Percentiles rank a stretch among this genome's conserved stretches.
phyloP scores from a whole-genome alignment of 2,113 vertebrate genomes.

The Amazona guildingii region DNA sequence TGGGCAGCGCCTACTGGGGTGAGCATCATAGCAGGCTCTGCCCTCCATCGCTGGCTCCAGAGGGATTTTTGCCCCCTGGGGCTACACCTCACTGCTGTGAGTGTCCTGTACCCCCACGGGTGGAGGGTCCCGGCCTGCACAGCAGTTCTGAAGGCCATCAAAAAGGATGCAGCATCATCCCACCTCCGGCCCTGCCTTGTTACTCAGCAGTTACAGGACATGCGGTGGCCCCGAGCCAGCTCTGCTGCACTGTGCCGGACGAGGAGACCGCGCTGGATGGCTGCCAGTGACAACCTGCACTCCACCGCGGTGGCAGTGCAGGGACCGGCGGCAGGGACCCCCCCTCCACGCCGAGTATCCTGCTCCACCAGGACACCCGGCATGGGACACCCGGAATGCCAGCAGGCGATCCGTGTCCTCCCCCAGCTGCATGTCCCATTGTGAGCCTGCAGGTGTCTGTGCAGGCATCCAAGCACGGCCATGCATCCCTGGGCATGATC shows the following conservation, averaged over 20 bases:
- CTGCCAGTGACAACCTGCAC: not conserved
- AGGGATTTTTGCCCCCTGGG: not conserved
- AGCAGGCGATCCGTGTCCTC: not conserved
- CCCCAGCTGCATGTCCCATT: fast-evolving
- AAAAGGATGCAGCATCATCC: not conserved
- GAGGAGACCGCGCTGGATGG: not conserved
- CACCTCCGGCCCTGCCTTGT: not conserved
- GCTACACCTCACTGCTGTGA: not conserved
- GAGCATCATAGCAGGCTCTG: not conserved
- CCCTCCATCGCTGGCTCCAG: not conserved
- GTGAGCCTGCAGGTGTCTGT: not conserved
- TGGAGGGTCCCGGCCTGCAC: fast-evolving
- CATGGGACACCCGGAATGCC: fast-evolving
- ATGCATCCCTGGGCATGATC: not conserved
- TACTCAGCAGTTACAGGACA: conserved; percentile 52
- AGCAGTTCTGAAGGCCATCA: fast-evolving
- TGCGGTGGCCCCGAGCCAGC: not conserved
- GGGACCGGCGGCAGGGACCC: not conserved
- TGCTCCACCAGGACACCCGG: fast-evolving
- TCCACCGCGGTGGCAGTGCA: fast-evolving
- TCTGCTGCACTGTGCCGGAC: not conserved
- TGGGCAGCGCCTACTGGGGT: fast-evolving
- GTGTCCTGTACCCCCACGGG: fast-evolving
- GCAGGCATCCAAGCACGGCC: not conserved
- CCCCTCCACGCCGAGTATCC: not conserved